Evolutionary conservation across 2,888 invertebrate genomes (phyloP).

Genomic region (Andrena praecox): DNA sequence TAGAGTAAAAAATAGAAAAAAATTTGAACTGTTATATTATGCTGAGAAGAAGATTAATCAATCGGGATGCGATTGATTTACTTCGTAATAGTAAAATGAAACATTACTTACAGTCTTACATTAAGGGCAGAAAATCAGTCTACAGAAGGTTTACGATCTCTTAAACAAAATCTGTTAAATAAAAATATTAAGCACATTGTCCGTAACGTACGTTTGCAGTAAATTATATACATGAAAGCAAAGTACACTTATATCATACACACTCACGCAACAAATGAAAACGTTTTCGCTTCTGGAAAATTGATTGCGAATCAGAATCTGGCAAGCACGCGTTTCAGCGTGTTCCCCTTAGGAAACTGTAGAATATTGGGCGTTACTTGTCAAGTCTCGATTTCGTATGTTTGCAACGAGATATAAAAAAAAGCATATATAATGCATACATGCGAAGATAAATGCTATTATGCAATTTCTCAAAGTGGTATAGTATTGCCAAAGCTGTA

Average conservation of each 20-base stretch:
- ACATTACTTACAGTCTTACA: constrained; percentile 65
- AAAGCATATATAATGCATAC: constrained; percentile 8
- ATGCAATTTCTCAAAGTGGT: neutral
- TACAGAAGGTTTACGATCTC: constrained; percentile 54
- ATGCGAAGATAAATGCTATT: constrained; percentile 38
- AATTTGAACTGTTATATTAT: constrained; percentile 45
- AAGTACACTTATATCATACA: constrained; percentile 16
- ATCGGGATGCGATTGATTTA: constrained; percentile 31
- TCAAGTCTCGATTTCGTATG: neutral
- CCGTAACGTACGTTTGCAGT: neutral
- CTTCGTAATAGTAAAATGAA: constrained; percentile 40
- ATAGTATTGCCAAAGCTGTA: constrained; percentile 21
- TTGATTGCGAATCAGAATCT: too few species aligned
- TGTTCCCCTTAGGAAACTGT: neutral
- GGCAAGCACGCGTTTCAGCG: too few species aligned
- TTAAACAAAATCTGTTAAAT: neutral
- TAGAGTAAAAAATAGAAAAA: constrained; percentile 42
- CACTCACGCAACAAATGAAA: neutral
- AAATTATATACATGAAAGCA: neutral
- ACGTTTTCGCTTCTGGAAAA: neutral
- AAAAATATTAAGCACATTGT: constrained; percentile 16
- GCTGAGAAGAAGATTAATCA: constrained; percentile 32
- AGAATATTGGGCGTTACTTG: neutral
- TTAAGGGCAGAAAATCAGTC: constrained; percentile 65
- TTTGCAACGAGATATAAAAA: neutral